These are phyloP conservation scores for Poecilobothrus nobilitatus DNA, from an alignment of 2,888 invertebrate species.

Conservation along the genomic window DNA sequence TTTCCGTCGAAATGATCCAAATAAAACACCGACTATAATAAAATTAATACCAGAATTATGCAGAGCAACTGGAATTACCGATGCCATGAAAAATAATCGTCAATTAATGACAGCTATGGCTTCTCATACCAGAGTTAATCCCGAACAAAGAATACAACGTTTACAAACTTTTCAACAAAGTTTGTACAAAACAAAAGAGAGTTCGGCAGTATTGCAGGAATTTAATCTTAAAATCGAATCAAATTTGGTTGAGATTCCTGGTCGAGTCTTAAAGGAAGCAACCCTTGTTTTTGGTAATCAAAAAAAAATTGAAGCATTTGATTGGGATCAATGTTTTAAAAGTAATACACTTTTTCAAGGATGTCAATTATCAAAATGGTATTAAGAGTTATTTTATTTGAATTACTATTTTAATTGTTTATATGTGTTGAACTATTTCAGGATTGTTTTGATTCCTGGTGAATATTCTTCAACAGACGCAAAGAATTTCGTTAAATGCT, in stretches of 20 bases:
- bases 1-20: constrained; percentile 44
- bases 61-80: constrained; percentile 70
- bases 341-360: background rate
- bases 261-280: constrained; percentile 57
- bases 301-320: constrained; percentile 18
- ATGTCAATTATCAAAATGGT: background rate
- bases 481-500: background rate
- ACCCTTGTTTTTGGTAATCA: constrained; percentile 49
- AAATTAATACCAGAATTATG: constrained; percentile 79
- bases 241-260: constrained; percentile 55
- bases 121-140: constrained; percentile 64
- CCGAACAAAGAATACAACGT: constrained; percentile 56
- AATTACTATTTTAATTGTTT: too few relatives aligned
- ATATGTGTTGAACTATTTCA: too few relatives aligned
- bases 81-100: constrained; percentile 56
- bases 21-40: constrained; percentile 51
- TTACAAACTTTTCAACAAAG: constrained; percentile 58
- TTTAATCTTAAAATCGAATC: constrained; percentile 65
- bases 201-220: constrained; percentile 50
- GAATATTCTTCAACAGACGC: background rate
- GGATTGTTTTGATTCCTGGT: background rate
- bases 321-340: background rate
- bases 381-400: too few relatives aligned
- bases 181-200: constrained; percentile 46
- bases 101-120: constrained; percentile 60